These are phyloP conservation scores for Pipistrellus pipistrellus DNA, from an alignment of 2,797 vertebrate genomes.

Conservation along the genomic window DNA sequence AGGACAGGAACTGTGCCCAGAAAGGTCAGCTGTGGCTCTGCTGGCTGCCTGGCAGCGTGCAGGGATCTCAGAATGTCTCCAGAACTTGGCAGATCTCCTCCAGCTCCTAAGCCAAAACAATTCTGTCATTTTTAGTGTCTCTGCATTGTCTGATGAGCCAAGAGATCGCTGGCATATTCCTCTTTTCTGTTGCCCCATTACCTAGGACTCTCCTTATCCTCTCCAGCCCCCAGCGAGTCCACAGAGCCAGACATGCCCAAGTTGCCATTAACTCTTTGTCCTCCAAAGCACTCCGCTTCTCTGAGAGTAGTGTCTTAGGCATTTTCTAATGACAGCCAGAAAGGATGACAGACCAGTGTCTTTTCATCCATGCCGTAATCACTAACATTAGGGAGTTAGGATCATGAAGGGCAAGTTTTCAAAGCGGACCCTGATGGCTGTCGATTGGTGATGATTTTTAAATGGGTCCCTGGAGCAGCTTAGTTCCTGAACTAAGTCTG, in stretches of 20 bases:
- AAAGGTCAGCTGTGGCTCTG: neutral
- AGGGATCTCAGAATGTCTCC: neutral
- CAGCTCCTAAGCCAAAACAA: slow-evolving; percentile 49
- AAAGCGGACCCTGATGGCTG: neutral
- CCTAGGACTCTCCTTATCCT: neutral
- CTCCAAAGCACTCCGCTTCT: neutral
- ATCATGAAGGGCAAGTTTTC: neutral
- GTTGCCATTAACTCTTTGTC: neutral
- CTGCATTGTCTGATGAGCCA: slow-evolving; percentile 22
- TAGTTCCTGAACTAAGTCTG: slow-evolving; percentile 4
- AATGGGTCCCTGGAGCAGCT: neutral
- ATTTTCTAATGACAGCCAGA: neutral
- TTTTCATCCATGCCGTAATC: slow-evolving; percentile 13
- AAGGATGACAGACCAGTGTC: neutral
- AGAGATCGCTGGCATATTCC: slow-evolving; percentile 20
- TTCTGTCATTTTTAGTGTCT: slow-evolving; percentile 23
- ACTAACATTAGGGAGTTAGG: neutral
- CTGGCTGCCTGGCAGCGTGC: neutral
- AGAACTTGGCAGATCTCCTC: slow-evolving; percentile 18
- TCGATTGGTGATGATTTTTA: neutral
- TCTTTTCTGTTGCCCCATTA: neutral
- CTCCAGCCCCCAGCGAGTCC: neutral
- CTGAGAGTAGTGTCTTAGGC: neutral
- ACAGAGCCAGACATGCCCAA: neutral
- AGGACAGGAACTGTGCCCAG: neutral